These are phyloP conservation scores for Abscondita cerata DNA, from an alignment of 2,888 invertebrate species.

Conservation along the genomic window DNA sequence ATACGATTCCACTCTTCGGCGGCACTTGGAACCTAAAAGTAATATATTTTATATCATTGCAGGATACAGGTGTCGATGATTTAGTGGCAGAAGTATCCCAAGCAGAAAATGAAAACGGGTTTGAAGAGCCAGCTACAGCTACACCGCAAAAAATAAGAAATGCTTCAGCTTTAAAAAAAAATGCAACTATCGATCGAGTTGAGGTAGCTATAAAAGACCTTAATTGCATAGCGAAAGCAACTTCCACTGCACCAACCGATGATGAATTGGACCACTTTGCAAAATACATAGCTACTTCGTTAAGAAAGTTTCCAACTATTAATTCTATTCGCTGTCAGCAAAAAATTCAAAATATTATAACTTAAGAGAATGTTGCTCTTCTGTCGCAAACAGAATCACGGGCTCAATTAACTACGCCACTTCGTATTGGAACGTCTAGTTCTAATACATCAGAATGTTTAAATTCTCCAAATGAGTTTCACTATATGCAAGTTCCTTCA, in stretches of 20 bases:
- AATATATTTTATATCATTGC: slow-evolving; percentile 3
- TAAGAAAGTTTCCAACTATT: neutral
- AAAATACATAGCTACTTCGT: neutral
- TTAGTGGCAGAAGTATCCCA: neutral
- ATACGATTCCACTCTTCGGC: slow-evolving; percentile 4
- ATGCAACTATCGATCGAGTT: neutral
- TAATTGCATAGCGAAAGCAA: neutral
- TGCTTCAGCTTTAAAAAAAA: neutral
- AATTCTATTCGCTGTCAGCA: no score
- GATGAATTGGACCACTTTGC: slow-evolving; percentile 2
- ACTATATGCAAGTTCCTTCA: no score
- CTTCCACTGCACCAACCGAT: neutral
- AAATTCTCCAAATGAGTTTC: no score
- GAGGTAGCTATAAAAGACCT: neutral
- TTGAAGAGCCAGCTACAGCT: no score
- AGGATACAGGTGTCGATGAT: no score
- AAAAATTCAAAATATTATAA: neutral
- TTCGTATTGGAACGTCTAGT: no score
- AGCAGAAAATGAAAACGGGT: no score
- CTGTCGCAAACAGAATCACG: no score
- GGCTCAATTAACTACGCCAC: no score
- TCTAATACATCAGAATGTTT: no score
- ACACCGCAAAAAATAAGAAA: no score
- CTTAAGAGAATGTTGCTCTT: no score
- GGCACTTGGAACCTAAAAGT: slow-evolving; percentile 2